Base-by-base conservation (phyloP, 92 coral and sea anemone species). In the Muricea muricata region DNA sequence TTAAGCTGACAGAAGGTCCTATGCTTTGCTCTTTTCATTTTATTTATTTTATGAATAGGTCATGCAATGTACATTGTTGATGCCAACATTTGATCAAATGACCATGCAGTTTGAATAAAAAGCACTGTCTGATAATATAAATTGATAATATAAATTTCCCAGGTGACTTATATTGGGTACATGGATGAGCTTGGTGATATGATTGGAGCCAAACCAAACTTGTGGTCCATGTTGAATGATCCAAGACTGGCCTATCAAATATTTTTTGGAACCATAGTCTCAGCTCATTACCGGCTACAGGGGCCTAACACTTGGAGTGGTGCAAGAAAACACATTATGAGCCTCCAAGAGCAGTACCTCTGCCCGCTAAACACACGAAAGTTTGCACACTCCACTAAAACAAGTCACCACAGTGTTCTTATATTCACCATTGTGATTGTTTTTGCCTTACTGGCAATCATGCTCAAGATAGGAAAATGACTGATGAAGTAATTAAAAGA, bases 251-350 rank as follows among this genome's bases (percentile, higher is more conserved):
- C 98, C 55, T 46, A 90, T 66, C 87, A 82, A 78, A 90, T 91
- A 80, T 75, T 81, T 47, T 91, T 91, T 86, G 94, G 94, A 7
- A 90, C 98, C 31, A 82, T 88, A 60, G 56, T 93, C 1, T 94
- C 97, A 23, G 96, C 98, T 5, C 98, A 95, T 71, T 95, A 88
- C 80, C 92, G 98, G 39, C 85, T 95, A 47, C 69, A 90, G 65
- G 97, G 98, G 21, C 96, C 94, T 21, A 92, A 94, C 30, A 6
- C 80, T 54, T 95, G 94, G 95, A 23, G 86, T 73, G 97, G 90
- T 48, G 98, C 98, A 15, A 93, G 91, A 77, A 86, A 86, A n/a
- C 85, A 86, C 46, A 95, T 95, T 12, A 87, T 83, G 73, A 90
- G 86, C 29, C 86, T 88, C 11, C 76, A 90, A 56, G 94, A 93